Conservation (phyloP, 2,113 vertebrate genomes). For the Rallus limicola region DNA sequence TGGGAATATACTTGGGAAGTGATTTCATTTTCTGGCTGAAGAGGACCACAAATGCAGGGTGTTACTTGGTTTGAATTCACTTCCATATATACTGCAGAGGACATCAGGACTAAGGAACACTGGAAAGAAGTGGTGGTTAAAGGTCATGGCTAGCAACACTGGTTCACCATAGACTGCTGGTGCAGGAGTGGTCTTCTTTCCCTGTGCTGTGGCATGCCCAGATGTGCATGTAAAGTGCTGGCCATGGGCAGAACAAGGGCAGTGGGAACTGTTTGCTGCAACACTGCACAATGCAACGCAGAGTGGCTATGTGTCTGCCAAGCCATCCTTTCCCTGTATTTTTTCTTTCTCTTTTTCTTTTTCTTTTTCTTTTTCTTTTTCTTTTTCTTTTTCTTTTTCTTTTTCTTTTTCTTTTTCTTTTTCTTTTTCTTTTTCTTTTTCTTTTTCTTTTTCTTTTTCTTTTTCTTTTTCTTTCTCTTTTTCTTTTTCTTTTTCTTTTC, state of each 20-base stretch:
- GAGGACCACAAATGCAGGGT: not conserved
- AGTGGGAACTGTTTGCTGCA: not conserved
- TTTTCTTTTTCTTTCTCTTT: too few relatives aligned
- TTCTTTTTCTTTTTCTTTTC: too few relatives aligned
- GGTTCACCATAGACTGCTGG: not conserved
- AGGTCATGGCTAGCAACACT: not conserved
- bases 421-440: not conserved
- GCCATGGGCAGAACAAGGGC: not conserved
- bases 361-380: too few relatives aligned
- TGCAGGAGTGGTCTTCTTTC: not conserved
- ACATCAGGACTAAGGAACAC: fast-evolving
- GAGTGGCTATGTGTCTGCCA: not conserved
- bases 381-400: too few relatives aligned
- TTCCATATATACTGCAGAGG: not conserved
- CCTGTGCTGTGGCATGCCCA: fast-evolving
- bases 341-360: too few relatives aligned
- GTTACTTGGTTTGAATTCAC: not conserved
- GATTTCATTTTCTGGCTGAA: not conserved
- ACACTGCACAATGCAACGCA: not conserved
- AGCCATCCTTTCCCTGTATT: not conserved
- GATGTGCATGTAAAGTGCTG: not conserved
- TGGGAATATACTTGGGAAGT: constrained; percentile 4
- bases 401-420: too few relatives aligned
- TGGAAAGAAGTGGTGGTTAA: not conserved
- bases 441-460: too few relatives aligned